These are phyloP conservation scores for Argentina silus DNA, from an alignment of 2,797 vertebrate species.

Conservation along the genomic window DNA sequence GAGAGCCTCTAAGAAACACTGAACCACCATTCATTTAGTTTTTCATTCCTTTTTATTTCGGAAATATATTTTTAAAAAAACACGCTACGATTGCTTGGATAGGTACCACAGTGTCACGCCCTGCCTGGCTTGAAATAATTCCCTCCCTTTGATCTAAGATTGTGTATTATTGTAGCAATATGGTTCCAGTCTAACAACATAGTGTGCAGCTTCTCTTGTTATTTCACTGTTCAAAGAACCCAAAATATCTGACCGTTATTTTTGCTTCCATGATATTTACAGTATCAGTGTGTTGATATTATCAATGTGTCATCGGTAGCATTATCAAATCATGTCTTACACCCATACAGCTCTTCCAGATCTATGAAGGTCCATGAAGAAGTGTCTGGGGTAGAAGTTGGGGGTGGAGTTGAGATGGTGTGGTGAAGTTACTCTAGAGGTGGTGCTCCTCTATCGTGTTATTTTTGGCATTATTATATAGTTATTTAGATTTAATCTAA, in stretches of 20 bases:
- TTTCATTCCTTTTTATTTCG: conserved; percentile 4
- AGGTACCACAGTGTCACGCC: neutral
- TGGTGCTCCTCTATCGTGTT: too few species aligned
- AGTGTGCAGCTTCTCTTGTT: neutral
- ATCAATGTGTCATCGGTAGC: too few species aligned
- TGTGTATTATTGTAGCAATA: neutral
- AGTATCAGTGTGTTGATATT: too few species aligned
- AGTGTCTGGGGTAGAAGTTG: too few species aligned
- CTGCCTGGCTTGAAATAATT: conserved; percentile 4
- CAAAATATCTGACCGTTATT: neutral
- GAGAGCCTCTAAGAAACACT: neutral
- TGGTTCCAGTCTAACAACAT: conserved; percentile 2
- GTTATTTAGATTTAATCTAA: too few species aligned
- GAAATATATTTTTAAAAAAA: conserved; percentile 7
- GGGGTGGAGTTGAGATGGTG: too few species aligned
- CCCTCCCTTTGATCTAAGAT: neutral
- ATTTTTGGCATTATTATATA: too few species aligned
- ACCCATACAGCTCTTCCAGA: neutral
- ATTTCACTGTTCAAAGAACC: conserved; percentile 4
- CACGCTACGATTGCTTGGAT: neutral
- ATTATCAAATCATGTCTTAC: too few species aligned
- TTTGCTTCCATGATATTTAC: neutral
- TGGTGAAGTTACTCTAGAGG: too few species aligned
- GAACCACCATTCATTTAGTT: conserved; percentile 1
- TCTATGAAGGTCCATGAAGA: conserved; percentile 6